Evolutionary conservation across 2,113 vertebrate species (phyloP).

Genomic region (Gallinago jamesoni): DNA sequence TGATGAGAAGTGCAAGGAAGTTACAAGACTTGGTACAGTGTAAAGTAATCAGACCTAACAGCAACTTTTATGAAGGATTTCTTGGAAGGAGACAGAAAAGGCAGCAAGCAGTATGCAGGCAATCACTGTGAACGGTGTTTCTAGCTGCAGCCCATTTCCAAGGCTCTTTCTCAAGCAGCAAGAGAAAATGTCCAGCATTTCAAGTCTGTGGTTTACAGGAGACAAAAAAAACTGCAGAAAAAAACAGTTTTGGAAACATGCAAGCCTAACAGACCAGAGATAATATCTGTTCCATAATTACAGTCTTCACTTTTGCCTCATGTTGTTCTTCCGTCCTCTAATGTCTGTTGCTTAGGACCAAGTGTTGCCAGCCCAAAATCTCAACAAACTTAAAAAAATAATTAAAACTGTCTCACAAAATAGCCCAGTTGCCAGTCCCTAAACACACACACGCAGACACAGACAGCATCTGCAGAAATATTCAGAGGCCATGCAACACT

Average conservation of each 20-base stretch:
- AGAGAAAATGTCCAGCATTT: background rate
- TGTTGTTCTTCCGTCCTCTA: background rate
- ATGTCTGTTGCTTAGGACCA: too few relatives aligned
- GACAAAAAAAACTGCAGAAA: background rate
- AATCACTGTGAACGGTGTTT: background rate
- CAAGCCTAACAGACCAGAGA: background rate
- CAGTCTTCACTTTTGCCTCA: background rate
- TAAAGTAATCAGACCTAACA: background rate
- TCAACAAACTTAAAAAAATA: background rate
- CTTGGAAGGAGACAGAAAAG: background rate
- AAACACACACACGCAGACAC: background rate
- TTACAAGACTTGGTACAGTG: background rate
- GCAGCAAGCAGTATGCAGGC: background rate
- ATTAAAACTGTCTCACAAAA: background rate
- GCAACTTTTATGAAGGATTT: background rate
- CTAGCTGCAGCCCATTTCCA: background rate
- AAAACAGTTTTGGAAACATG: background rate
- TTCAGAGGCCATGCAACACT: background rate
- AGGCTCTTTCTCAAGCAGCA: background rate
- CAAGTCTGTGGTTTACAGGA: background rate
- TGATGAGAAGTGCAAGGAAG: background rate
- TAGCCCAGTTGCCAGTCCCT: background rate
- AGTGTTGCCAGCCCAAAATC: background rate
- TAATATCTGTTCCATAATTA: background rate
- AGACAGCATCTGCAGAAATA: background rate